phyloP scores from a whole-genome alignment of 2,113 vertebrate species.

The Chroicocephalus ridibundus region DNA sequence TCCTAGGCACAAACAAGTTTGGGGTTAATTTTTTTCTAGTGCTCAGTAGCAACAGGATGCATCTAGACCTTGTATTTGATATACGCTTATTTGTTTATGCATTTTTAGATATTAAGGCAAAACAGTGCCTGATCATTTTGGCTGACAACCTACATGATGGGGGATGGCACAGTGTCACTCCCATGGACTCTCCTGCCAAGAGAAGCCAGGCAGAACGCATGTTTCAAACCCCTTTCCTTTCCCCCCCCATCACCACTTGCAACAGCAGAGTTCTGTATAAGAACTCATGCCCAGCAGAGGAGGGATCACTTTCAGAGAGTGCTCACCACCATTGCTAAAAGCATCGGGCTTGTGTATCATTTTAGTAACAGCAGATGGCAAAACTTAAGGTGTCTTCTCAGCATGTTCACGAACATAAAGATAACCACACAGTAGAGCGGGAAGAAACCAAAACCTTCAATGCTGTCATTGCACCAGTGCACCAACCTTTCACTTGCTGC shows the following conservation, averaged over 20 bases:
- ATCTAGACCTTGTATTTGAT: neutral
- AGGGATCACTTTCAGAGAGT: neutral
- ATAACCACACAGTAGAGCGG: neutral
- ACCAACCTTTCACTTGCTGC: conserved; percentile 96
- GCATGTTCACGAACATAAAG: neutral
- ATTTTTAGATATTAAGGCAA: neutral
- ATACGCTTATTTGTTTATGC: neutral
- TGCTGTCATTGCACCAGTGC: neutral
- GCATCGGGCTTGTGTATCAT: neutral
- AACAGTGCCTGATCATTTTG: neutral
- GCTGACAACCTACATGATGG: neutral
- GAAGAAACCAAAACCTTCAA: neutral
- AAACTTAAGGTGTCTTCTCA: neutral
- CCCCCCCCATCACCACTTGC: neutral
- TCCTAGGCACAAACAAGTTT: neutral
- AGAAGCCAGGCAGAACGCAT: neutral
- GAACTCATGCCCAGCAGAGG: neutral
- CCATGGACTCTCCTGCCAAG: neutral
- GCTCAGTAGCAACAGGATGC: neutral
- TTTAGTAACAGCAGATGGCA: neutral
- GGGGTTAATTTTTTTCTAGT: neutral
- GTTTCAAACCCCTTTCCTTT: neutral
- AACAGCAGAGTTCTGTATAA: neutral
- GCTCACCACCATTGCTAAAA: neutral
- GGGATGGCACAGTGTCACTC: neutral